Percentiles rank a stretch among this genome's conserved stretches.
Conservation (phyloP, 2,888 invertebrate species). For the Gasteruption jaculator region DNA sequence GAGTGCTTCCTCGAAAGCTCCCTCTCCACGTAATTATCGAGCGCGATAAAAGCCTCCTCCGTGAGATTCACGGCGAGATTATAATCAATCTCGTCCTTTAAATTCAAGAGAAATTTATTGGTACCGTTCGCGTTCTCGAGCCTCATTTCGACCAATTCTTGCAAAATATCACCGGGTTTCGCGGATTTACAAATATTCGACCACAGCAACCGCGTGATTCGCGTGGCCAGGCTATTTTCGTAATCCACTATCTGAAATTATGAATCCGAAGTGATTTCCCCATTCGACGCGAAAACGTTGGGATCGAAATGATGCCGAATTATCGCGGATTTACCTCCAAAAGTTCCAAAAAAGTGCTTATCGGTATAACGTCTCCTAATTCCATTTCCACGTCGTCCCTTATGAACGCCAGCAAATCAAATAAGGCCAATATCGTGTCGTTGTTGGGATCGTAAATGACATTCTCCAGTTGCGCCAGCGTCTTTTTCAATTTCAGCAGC, state of each 20-base stretch:
- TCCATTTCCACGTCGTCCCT: conserved; percentile 18
- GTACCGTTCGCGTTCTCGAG: conserved; percentile 23
- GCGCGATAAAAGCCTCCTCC: conserved; percentile 16
- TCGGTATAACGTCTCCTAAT: conserved; percentile 23
- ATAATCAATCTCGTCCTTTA: conserved; percentile 19
- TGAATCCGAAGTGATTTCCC: too few species aligned
- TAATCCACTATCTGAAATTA: too few species aligned
- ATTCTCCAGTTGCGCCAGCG: conserved; percentile 19
- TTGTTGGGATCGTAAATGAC: conserved; percentile 24
- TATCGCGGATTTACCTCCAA: conserved; percentile 22
- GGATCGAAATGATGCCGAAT: too few species aligned
- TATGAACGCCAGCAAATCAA: conserved; percentile 22
- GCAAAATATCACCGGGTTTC: conserved; percentile 8
- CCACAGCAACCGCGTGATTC: conserved; percentile 20
- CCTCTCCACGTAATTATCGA: too few species aligned
- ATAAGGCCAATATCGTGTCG: conserved; percentile 20
- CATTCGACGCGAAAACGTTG: too few species aligned
- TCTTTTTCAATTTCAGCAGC: conserved; percentile 13
- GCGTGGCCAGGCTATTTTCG: too few species aligned
- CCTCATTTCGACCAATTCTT: conserved; percentile 23
- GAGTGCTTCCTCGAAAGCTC: too few species aligned
- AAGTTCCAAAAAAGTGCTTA: conserved; percentile 22
- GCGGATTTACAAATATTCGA: conserved; percentile 16
- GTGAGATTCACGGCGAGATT: conserved; percentile 19
- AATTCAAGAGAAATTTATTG: conserved; percentile 24